Conservation (phyloP, 1,140 invertebrate genomes). For the Carposina sasakii region DNA sequence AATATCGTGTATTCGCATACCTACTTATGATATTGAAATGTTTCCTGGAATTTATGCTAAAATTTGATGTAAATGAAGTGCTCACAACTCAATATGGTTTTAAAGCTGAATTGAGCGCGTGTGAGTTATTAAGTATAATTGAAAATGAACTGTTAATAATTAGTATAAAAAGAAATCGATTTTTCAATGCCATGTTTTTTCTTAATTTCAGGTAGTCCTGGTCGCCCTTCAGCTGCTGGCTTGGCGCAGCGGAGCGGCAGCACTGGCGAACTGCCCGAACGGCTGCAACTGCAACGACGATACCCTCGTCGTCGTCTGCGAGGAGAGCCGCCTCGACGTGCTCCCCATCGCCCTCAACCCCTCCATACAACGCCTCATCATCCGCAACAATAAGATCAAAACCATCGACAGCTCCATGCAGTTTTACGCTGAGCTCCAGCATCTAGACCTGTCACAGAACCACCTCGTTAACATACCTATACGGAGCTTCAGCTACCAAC, state of each 20-base stretch:
- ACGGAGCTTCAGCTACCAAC: conserved; percentile 84
- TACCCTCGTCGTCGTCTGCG: conserved; percentile 88
- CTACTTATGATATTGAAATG: too few species aligned
- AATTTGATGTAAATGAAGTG: too few species aligned
- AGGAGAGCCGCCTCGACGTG: conserved; percentile 88
- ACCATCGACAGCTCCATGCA: conserved; percentile 89
- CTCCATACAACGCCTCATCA: conserved; percentile 85
- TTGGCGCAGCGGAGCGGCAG: conserved; percentile 49
- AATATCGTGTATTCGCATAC: too few species aligned
- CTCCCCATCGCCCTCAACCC: conserved; percentile 94
- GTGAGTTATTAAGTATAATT: too few species aligned
- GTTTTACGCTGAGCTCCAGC: conserved; percentile 88
- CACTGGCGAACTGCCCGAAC: conserved; percentile 79
- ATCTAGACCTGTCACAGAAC: conserved; percentile 88
- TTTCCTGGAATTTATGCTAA: too few species aligned
- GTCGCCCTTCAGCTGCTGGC: conserved; percentile 45
- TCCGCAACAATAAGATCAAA: conserved; percentile 90
- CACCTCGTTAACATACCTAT: conserved; percentile 85
- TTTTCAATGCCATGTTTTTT: too few species aligned
- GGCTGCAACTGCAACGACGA: conserved; percentile 91
- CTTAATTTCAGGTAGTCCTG: conserved; percentile 50
- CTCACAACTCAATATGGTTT: too few species aligned
- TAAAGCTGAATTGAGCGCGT: too few species aligned
- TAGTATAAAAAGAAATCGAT: too few species aligned
- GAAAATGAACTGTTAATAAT: too few species aligned